Conservation (phyloP, 2,797 vertebrate genomes). For the Limnodromus scolopaceus region DNA sequence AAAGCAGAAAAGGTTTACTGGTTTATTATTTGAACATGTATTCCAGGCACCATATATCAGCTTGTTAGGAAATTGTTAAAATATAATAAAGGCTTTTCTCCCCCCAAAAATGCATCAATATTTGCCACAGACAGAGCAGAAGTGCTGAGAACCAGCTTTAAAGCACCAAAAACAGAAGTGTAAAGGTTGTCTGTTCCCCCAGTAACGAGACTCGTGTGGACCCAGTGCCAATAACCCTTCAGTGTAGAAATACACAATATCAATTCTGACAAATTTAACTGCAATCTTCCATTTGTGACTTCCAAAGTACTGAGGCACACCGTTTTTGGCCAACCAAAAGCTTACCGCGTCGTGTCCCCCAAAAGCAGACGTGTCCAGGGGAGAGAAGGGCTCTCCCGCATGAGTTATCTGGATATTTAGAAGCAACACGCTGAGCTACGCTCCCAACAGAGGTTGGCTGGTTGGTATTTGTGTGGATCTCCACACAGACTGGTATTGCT, state of each 20-base stretch:
- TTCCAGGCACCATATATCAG: conserved; percentile 20
- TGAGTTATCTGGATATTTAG: background rate
- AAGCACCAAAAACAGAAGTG: conserved; percentile 53
- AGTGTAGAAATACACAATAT: background rate
- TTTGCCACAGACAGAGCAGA: conserved; percentile 12
- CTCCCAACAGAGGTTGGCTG: background rate
- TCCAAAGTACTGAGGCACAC: background rate
- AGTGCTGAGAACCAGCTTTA: conserved; percentile 41
- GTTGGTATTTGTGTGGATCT: background rate
- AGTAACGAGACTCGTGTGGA: accelerated
- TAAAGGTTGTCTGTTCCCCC: conserved; percentile 12
- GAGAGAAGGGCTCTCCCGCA: background rate
- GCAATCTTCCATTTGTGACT: background rate
- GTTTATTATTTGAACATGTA: conserved; percentile 13
- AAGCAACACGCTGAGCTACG: background rate
- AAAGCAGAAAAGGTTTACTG: conserved; percentile 6
- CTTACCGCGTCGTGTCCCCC: background rate
- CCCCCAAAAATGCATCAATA: background rate
- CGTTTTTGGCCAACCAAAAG: background rate
- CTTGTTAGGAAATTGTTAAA: conserved; percentile 19
- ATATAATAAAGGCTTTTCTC: conserved; percentile 7
- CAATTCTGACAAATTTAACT: background rate
- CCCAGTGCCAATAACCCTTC: background rate
- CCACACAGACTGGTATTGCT: background rate
- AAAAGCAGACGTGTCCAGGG: background rate